Conservation (phyloP, 2,888 invertebrate species). For the Strigamia transsilvanica region DNA sequence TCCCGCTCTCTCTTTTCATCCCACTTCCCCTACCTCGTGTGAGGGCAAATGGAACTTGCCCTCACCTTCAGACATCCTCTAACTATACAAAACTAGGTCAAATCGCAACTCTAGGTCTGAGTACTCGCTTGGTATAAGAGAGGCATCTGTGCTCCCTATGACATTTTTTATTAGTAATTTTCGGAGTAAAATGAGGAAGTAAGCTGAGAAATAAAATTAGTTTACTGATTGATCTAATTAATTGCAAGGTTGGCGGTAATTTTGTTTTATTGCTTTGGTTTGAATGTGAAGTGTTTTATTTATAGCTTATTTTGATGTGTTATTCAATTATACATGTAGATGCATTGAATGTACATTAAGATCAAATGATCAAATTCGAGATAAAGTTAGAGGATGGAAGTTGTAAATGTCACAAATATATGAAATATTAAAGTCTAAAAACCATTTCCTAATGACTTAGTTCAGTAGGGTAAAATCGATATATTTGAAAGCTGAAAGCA, state of each 20-base stretch:
- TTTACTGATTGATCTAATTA: constrained; percentile 24
- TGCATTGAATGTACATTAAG: neutral
- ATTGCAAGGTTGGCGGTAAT: neutral
- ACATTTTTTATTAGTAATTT: constrained; percentile 19
- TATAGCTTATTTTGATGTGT: neutral
- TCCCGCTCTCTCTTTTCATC: neutral
- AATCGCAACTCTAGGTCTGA: constrained; percentile 17
- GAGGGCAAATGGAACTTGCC: constrained; percentile 26
- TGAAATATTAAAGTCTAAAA: constrained; percentile 18
- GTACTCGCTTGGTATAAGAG: neutral
- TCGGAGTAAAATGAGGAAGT: constrained; percentile 4
- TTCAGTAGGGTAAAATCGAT: constrained; percentile 5
- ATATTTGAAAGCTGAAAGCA: constrained; percentile 19
- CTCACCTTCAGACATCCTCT: constrained; percentile 49
- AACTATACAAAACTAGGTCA: constrained; percentile 37
- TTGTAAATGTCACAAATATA: constrained; percentile 6
- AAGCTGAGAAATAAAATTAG: neutral
- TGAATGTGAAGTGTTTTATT: neutral
- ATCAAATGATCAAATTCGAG: neutral
- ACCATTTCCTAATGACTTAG: constrained; percentile 35
- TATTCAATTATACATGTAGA: neutral
- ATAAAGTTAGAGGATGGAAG: neutral
- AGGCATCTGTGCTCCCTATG: constrained; percentile 23
- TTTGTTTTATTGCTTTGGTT: neutral
- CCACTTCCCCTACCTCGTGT: constrained; percentile 14